Evolutionary conservation across 1,140 invertebrate species (phyloP).

Genomic region (Neodiprion lecontei): DNA sequence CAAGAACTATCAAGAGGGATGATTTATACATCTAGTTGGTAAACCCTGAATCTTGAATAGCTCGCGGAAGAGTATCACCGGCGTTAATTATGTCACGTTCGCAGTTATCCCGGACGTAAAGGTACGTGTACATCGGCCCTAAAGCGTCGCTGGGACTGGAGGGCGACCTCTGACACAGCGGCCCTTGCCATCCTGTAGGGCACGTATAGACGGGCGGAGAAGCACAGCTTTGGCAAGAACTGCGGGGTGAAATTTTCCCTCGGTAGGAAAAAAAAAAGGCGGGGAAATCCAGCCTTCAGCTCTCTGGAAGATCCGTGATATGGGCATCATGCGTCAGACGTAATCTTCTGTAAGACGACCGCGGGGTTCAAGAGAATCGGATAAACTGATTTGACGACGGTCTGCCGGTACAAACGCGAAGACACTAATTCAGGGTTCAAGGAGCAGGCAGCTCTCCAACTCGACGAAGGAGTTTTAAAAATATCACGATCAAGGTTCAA

Average conservation of each 20-base stretch:
- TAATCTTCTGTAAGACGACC: neutral
- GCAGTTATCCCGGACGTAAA: constrained; percentile 2
- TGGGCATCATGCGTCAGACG: neutral
- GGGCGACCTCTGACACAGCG: neutral
- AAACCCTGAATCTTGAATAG: neutral
- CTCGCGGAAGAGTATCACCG: neutral
- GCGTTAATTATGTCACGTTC: constrained; percentile 5
- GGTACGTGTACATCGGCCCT: neutral
- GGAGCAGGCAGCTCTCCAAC: too few relatives aligned
- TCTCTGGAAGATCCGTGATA: neutral
- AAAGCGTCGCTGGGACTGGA: neutral
- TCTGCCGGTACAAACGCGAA: neutral
- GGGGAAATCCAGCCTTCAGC: neutral
- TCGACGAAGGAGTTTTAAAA: too few relatives aligned
- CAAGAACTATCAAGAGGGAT: neutral
- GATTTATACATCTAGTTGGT: neutral
- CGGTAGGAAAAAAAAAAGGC: too few relatives aligned
- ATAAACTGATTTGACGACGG: constrained; percentile 3
- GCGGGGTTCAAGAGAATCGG: neutral
- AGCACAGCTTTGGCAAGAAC: too few relatives aligned
- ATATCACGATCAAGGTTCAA: too few relatives aligned
- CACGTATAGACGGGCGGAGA: too few relatives aligned
- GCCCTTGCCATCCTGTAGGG: neutral
- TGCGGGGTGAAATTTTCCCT: too few relatives aligned
- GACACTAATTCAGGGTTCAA: neutral